A percentile compares a stretch with the other conserved stretches of the same genome.
These are phyloP conservation scores for Leucophora obtusa DNA, from an alignment of 2,888 invertebrate genomes.

Conservation along the genomic window DNA sequence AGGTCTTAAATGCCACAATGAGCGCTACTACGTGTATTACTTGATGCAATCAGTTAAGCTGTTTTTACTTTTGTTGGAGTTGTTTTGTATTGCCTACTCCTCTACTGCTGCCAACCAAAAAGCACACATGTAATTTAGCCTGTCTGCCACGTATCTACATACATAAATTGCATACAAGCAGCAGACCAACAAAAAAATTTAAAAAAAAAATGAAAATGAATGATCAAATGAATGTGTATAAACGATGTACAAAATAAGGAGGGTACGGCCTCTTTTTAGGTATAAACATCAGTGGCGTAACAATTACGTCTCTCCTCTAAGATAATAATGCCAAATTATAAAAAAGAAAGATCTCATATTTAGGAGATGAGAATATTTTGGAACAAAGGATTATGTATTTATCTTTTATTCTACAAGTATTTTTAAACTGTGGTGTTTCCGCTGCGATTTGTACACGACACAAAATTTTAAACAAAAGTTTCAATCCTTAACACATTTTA, in stretches of 20 bases:
- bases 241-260: slow-evolving; percentile 51
- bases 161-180: slow-evolving; percentile 53
- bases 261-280: slow-evolving; percentile 59
- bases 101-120: slow-evolving; percentile 4
- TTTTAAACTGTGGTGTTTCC: background rate
- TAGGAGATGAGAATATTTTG: too few relatives aligned
- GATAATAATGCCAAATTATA: too few relatives aligned
- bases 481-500: too few relatives aligned
- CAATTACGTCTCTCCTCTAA: background rate
- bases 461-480: too few relatives aligned
- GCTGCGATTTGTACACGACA: background rate
- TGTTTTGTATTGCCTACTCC: slow-evolving; percentile 12
- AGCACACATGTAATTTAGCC: slow-evolving; percentile 51
- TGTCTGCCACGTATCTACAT: slow-evolving; percentile 58
- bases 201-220: slow-evolving; percentile 44
- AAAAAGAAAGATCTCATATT: too few relatives aligned
- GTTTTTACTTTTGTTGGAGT: slow-evolving; percentile 20
- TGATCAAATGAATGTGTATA: slow-evolving; percentile 54
- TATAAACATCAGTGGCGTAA: slow-evolving; percentile 52
- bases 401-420: background rate
- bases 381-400: background rate
- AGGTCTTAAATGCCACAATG: slow-evolving; percentile 44
- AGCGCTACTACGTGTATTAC: slow-evolving; percentile 30
- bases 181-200: slow-evolving; percentile 15
- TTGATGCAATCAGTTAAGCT: slow-evolving; percentile 56